Conservation (phyloP, 1,140 invertebrate genomes). For the Zaprionus camerounensis region DNA sequence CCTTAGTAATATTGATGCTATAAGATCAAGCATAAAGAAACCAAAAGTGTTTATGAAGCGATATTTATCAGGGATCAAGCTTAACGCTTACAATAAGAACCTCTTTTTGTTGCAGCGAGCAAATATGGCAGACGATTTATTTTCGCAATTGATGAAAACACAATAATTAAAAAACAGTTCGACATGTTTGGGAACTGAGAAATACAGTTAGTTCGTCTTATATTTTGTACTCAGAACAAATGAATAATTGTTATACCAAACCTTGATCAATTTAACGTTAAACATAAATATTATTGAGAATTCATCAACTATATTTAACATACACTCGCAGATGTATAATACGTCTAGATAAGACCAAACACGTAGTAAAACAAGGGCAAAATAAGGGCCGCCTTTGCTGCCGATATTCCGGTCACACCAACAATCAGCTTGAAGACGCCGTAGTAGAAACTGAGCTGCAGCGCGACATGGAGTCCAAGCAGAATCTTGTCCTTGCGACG, state of each 20-base stretch:
- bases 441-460: conserved; percentile 75
- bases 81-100: too few species aligned
- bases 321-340: conserved; percentile 42
- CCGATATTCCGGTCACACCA: conserved; percentile 63
- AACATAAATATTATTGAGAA: conserved; percentile 61
- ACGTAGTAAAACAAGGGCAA: conserved; percentile 76
- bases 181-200: not conserved
- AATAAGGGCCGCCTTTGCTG: conserved; percentile 74
- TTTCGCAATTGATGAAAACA: not conserved
- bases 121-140: not conserved
- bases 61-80: too few species aligned
- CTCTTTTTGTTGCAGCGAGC: too few species aligned
- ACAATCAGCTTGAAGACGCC: conserved; percentile 74
- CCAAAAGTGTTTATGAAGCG: too few species aligned
- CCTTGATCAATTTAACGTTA: conserved; percentile 58
- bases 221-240: conserved; percentile 37
- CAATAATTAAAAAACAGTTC: not conserved
- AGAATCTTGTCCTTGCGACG: conserved; percentile 88
- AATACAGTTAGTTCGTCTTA: conserved; percentile 17
- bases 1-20: too few species aligned
- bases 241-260: conserved; percentile 60
- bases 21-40: too few species aligned
- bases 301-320: conserved; percentile 42
- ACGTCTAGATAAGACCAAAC: conserved; percentile 66
- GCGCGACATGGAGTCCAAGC: conserved; percentile 67